Evolutionary conservation across 2,113 vertebrate genomes (phyloP), one percentile per base, ranked within the genome.

Genomic region (Procavia capensis): DNA sequence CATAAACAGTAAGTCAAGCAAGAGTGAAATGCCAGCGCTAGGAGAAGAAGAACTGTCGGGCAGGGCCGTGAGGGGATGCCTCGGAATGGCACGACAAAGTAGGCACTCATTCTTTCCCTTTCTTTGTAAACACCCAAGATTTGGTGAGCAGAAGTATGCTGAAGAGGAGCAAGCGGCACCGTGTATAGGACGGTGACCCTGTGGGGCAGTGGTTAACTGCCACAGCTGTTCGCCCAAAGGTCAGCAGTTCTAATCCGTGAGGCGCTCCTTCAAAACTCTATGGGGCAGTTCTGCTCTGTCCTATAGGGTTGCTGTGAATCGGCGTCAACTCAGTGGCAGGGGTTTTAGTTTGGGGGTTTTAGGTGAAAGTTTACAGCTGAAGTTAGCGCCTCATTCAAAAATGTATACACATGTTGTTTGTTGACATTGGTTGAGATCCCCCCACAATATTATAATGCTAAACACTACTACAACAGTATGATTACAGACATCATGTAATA

Each of bases 61-160:
- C 20, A 90, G 36, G 68, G 43, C 24, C 27, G 61, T 85, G 64
- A 80, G 11, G 39, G n/a, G 17, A 25, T 80, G 6, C 39, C 74
- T 90, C 93, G 57, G 7, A 88, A 25, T 85, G 82, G 84, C 27
- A 36, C 41, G n/a, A 80, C n/a, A 85, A 80, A 2, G 11, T 64
- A 39, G 39, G 3, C 8, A 80, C 54, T 89, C 25, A 74, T 54
- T 4, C 59, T 66, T 76, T 90, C 79, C 34, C 25, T 34, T 90
- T 75, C 57, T 80, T 95, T 43, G 39, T n/a, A 95, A 93, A 61
- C 59, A 43, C 66, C 19, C 64, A 29, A 88, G 78, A 66, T 72
- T 85, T 72, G 43, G 41, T 57, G 74, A 85, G 83, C 9, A n/a
- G 45, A 95, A 80, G 54, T 85, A 68, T 85, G 45, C 43, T 80